Evolutionary conservation across 2,797 vertebrate species (phyloP), one percentile per base, ranked within the genome.

Genomic region (Dryobates pubescens): DNA sequence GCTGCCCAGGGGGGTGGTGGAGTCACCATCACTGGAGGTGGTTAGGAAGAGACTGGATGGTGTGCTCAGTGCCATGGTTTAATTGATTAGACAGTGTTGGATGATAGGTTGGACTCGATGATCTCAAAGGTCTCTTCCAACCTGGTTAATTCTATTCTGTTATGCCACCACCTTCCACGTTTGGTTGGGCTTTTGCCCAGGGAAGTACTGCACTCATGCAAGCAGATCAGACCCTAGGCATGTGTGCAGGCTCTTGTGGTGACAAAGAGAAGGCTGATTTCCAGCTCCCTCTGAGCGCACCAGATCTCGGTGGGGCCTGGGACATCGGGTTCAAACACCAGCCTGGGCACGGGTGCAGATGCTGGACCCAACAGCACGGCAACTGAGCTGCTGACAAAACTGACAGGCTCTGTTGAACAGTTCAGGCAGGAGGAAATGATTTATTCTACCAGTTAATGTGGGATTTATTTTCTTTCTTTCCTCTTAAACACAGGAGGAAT

Each of bases 321-420:
- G 5, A 34, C 58, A 67, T 30, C 30, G 51, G 45, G 45, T 32
- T 56, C 47, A 49, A n/a, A 70, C 6, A 2, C 6, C 79, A 64
- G 45, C 32, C 49, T 2, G 3, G 5, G 47, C 32, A 23, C 0
- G 0, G 17, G 11, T 4, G 26, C 3, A 4, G 22, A 29, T 1
- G 2, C 5, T 47, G 38, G 49, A 58, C 29, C 34, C 13, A 53
- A 43, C 9, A 75, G 88, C 29, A 91, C 77, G 75, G 14, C 62
- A 90, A 36, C 4, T 1, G 7, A 68, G 23, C 0, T 30, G 63
- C 1, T 82, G 62, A 51, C 38, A 69, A 69, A 90, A 80, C 23
- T 47, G 45, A 70, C 8, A 47, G n/a, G 26, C 68, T 30, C 30
- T 61, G 41, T 26, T 26, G 38, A 92, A 71, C 23, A 45, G 29